phyloP scores from a whole-genome alignment of 92 coral and sea anemone genomes.

The Palythoa heliodiscus region DNA sequence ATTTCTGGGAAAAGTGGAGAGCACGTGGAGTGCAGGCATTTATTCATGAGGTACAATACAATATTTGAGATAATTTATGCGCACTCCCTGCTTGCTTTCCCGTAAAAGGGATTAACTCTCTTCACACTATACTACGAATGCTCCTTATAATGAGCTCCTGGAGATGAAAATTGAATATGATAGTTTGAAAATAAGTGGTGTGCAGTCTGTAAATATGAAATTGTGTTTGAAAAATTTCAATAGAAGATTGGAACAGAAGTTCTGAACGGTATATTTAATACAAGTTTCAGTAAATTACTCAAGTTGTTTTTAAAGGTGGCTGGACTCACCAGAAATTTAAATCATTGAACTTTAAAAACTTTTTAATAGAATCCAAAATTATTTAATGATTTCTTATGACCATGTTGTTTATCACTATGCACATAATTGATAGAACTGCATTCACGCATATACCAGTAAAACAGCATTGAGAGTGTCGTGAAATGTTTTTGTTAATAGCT shows the following conservation, averaged over 20 bases:
- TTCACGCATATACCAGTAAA: background rate
- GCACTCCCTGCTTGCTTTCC: no score
- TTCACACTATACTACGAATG: no score
- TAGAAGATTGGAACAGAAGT: background rate
- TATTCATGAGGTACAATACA: no score
- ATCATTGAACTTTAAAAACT: background rate
- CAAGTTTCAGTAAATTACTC: background rate
- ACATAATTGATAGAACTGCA: background rate
- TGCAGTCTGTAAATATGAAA: background rate
- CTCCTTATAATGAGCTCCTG: no score
- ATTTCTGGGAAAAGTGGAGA: no score
- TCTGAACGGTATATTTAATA: conserved; percentile 17
- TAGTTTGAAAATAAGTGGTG: background rate
- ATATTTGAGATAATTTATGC: no score
- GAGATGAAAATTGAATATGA: no score
- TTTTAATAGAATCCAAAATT: background rate
- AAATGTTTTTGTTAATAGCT: background rate
- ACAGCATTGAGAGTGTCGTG: background rate
- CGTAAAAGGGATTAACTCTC: no score
- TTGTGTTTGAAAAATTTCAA: conserved; percentile 11
- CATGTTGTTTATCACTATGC: background rate
- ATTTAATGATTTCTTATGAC: background rate
- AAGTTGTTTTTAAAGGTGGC: background rate
- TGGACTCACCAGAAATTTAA: conserved; percentile 16
- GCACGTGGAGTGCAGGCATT: no score